A percentile compares a stretch with the other conserved stretches of the same genome.
Evolutionary conservation across 2,113 vertebrate species (phyloP).

Genomic region (Motacilla alba): DNA sequence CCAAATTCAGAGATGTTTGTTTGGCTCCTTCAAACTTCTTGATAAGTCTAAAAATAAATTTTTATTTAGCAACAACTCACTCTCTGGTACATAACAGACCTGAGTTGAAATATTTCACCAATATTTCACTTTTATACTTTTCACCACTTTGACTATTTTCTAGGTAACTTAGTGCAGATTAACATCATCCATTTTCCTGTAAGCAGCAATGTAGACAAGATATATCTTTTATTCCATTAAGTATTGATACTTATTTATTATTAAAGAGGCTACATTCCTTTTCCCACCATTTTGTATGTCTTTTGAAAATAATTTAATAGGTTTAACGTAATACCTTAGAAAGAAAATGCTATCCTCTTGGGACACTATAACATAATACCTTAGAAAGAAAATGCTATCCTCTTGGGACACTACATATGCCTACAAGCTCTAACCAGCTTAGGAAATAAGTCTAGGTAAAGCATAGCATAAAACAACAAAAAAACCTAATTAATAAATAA

Average conservation of each 20-base stretch:
- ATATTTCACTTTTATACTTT: constrained; percentile 12
- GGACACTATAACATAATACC: background rate
- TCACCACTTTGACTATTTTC: constrained; percentile 9
- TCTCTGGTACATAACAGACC: background rate
- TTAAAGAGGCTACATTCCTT: constrained; percentile 36
- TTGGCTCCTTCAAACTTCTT: background rate
- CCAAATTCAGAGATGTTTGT: background rate
- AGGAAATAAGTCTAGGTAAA: constrained; percentile 9
- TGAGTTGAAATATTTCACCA: background rate
- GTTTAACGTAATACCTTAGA: background rate
- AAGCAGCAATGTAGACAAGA: constrained; percentile 43
- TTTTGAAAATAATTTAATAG: constrained; percentile 58
- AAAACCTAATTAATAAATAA: background rate
- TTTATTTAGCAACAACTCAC: background rate
- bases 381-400: constrained; percentile 5
- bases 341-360: constrained; percentile 20
- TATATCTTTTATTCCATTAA: constrained; percentile 56
- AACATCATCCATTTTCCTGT: constrained; percentile 43
- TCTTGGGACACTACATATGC: background rate
- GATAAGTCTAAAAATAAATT: background rate
- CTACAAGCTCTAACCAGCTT: background rate
- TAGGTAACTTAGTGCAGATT: constrained; percentile 36
- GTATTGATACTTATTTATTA: constrained; percentile 56
- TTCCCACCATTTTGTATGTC: constrained; percentile 23
- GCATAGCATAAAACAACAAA: background rate